phyloP scores from a whole-genome alignment of 2,888 invertebrate genomes.

The Serripes groenlandicus region DNA sequence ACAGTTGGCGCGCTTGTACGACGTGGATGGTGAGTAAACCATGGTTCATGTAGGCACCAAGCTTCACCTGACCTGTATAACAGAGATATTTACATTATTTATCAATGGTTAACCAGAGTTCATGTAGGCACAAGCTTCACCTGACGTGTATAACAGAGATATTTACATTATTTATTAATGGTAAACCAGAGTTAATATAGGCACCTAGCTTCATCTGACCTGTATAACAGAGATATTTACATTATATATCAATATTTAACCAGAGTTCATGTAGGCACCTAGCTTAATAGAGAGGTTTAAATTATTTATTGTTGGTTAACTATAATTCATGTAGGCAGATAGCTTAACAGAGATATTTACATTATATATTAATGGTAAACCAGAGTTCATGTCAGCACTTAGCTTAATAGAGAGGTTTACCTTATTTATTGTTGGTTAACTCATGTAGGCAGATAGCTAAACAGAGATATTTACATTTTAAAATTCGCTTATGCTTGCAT shows the following conservation, averaged over 20 bases:
- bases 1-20: conserved; percentile 74
- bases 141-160: background rate
- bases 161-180: no score
- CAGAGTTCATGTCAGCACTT: background rate
- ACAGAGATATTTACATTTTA: no score
- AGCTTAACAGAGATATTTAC: no score
- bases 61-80: conserved; percentile 81
- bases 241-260: background rate
- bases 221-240: no score
- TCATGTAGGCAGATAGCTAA: conserved; percentile 81
- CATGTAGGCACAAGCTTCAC: background rate
- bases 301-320: no score
- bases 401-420: background rate
- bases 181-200: conserved; percentile 83
- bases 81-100: no score
- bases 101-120: background rate
- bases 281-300: background rate
- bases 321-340: conserved; percentile 83
- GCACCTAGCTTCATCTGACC: conserved; percentile 82
- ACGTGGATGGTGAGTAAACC: conserved; percentile 83
- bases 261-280: background rate
- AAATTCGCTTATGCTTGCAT: no score
- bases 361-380: background rate
- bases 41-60: conserved; percentile 83
- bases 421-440: no score